phyloP scores from a whole-genome alignment of 2,888 invertebrate species.

The Drosophila cognata region DNA sequence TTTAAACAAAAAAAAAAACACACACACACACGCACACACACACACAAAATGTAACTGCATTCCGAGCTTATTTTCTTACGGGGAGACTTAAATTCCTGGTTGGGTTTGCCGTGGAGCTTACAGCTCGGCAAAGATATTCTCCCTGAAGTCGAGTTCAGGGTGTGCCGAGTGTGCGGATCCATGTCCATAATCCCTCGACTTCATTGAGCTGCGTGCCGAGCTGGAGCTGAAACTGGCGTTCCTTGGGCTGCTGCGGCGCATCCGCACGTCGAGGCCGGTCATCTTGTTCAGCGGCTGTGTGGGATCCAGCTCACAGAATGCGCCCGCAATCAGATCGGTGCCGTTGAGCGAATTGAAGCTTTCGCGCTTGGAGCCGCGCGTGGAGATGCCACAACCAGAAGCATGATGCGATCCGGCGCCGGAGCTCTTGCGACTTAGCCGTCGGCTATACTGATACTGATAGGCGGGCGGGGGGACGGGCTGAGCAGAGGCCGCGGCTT shows the following conservation, averaged over 20 bases:
- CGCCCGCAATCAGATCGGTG: conserved; percentile 83
- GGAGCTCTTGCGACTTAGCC: conserved; percentile 82
- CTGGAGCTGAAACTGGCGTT: conserved; percentile 81
- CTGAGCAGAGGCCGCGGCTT: conserved; percentile 42
- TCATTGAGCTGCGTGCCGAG: conserved; percentile 83
- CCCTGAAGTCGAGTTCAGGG: conserved; percentile 84
- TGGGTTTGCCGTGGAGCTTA: conserved; percentile 57
- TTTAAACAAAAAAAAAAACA: not conserved
- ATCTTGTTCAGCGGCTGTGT: conserved; percentile 84
- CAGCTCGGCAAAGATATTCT: conserved; percentile 84
- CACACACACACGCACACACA: not conserved
- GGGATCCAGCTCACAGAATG: conserved; percentile 83
- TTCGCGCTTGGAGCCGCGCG: conserved; percentile 81
- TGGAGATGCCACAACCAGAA: conserved; percentile 17
- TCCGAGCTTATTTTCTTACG: conserved; percentile 1
- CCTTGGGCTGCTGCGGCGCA: conserved; percentile 81
- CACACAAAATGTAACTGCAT: conserved; percentile 3
- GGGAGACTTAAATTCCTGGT: not conserved
- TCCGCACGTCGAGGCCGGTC: conserved; percentile 83
- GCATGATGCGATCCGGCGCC: conserved; percentile 69
- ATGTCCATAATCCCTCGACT: conserved; percentile 83
- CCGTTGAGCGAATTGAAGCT: conserved; percentile 83
- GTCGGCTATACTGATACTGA: conserved; percentile 83
- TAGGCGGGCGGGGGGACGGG: conserved; percentile 63
- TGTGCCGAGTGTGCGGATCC: conserved; percentile 82